Percentiles rank a stretch among this genome's conserved stretches.
Conservation (phyloP, 1,140 invertebrate species). For the Drosophila funebris region DNA sequence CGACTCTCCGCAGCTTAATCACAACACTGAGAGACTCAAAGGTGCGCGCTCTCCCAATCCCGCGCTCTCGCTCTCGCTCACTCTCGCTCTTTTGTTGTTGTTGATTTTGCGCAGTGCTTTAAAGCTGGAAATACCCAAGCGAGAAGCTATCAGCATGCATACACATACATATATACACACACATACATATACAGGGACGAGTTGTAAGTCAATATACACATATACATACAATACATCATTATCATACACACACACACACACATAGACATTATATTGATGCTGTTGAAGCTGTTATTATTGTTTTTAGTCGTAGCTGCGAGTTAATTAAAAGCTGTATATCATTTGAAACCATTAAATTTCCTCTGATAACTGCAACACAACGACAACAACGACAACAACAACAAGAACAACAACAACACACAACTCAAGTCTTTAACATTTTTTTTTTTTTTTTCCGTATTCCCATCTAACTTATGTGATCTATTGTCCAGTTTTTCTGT, state of each 20-base stretch:
- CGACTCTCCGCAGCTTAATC: conserved; percentile 13
- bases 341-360: conserved; percentile 30
- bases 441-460: background rate
- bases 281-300: conserved; percentile 11
- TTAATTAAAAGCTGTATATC: conserved; percentile 55
- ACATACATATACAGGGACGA: conserved; percentile 21
- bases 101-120: conserved; percentile 43
- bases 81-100: conserved; percentile 11
- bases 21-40: background rate
- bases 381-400: background rate
- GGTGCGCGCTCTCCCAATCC: too few species aligned
- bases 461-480: background rate
- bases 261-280: conserved; percentile 19
- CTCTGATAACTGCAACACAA: conserved; percentile 21
- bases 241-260: conserved; percentile 27
- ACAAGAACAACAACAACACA: too few species aligned
- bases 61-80: conserved; percentile 1
- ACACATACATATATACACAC: too few species aligned
- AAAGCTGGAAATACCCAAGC: conserved; percentile 78
- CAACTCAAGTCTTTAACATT: background rate
- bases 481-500: background rate
- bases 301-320: background rate
- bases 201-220: conserved; percentile 33
- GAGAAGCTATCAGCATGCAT: conserved; percentile 60
- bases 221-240: conserved; percentile 53